Conservation (phyloP, 92 coral and sea anemone genomes). For the Epizoanthus ramosus region DNA sequence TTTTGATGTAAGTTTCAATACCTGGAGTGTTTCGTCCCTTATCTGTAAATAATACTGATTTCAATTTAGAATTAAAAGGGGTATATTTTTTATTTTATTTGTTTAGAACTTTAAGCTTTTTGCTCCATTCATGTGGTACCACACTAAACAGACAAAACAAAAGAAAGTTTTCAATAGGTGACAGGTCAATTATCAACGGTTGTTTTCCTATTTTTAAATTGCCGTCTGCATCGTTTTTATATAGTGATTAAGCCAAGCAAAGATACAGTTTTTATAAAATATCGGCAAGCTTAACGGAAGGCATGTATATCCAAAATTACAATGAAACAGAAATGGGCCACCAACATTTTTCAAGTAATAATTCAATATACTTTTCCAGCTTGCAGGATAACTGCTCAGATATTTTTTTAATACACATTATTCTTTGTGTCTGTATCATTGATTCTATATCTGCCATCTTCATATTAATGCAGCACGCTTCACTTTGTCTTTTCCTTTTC, state of each 20-base stretch:
- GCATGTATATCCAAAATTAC: background rate
- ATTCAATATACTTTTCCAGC: slow-evolving; percentile 13
- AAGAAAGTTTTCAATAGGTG: background rate
- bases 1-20: too few relatives aligned
- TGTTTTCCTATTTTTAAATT: background rate
- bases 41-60: background rate
- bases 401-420: slow-evolving; percentile 47
- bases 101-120: too few relatives aligned
- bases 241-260: slow-evolving; percentile 10
- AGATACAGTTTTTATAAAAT: slow-evolving; percentile 22
- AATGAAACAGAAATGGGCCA: slow-evolving; percentile 29
- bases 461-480: background rate
- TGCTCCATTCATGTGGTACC: too few relatives aligned
- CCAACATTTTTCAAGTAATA: slow-evolving; percentile 17
- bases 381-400: background rate
- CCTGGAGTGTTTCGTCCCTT: too few relatives aligned
- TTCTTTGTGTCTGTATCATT: too few relatives aligned
- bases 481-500: background rate
- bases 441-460: slow-evolving; percentile 33
- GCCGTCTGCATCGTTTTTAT: too few relatives aligned
- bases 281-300: slow-evolving; percentile 20
- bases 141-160: background rate
- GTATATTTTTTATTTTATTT: background rate
- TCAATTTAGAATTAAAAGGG: background rate
- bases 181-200: background rate